Evolutionary conservation across 2,113 vertebrate species (phyloP).

Genomic region (Neotoma lepida): DNA sequence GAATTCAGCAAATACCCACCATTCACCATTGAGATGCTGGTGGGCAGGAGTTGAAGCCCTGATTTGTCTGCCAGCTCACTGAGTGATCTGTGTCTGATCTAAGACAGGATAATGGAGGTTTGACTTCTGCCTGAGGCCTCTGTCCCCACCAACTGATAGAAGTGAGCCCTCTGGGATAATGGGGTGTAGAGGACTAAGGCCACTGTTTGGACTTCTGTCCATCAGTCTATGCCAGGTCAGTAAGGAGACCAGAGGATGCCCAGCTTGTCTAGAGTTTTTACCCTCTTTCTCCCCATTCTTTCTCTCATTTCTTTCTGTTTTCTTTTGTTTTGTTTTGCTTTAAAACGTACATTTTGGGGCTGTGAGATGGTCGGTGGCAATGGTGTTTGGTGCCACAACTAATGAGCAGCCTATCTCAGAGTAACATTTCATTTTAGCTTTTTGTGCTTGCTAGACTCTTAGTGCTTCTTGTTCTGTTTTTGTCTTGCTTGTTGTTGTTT

Average conservation of each 20-base stretch:
- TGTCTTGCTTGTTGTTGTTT: neutral
- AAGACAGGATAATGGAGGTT: neutral
- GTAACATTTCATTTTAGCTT: conserved; percentile 12
- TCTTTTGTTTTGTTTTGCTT: neutral
- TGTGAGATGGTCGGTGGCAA: neutral
- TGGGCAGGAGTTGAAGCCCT: neutral
- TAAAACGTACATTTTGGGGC: neutral
- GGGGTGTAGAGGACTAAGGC: neutral
- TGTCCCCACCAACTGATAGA: neutral
- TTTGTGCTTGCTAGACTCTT: neutral
- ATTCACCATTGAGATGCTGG: neutral
- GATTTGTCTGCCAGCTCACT: neutral
- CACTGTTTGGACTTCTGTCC: neutral
- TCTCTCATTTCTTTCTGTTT: neutral
- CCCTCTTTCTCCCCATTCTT: neutral
- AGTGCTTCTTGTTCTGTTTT: neutral
- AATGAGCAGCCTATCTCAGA: neutral
- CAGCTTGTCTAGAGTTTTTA: neutral
- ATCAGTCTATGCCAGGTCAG: neutral
- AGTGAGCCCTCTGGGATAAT: neutral
- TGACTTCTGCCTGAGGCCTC: neutral
- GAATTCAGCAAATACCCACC: neutral
- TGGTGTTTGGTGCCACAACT: neutral
- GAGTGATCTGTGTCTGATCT: neutral
- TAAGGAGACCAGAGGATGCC: neutral